Evolutionary conservation across 2,113 vertebrate species (phyloP).

Genomic region (Polyodon spathula): DNA sequence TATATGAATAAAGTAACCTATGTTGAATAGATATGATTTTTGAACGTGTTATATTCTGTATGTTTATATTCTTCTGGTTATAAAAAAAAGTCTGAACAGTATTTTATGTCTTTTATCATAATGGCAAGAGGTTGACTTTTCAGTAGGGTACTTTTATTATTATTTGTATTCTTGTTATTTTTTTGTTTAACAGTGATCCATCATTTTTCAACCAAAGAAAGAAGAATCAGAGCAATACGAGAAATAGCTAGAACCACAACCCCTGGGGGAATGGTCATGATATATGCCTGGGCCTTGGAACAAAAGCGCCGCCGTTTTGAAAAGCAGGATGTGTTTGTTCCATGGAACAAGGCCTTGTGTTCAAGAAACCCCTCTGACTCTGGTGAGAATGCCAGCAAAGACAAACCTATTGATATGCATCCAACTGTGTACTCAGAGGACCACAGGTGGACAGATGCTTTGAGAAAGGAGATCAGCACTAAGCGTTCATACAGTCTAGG

Average conservation of each 20-base stretch:
- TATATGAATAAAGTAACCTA: no score
- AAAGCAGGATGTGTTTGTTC: slow-evolving; percentile 70
- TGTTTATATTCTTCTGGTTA: no score
- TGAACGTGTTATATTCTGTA: no score
- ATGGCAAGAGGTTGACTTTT: no score
- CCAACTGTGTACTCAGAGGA: not conserved
- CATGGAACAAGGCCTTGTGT: slow-evolving; percentile 63
- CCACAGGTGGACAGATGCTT: slow-evolving; percentile 21
- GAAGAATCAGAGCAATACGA: slow-evolving; percentile 61
- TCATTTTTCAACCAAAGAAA: slow-evolving; percentile 69
- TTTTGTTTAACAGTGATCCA: slow-evolving; percentile 57
- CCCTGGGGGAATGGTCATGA: slow-evolving; percentile 65
- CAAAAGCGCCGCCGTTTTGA: slow-evolving; percentile 66
- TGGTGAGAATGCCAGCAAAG: slow-evolving; percentile 15
- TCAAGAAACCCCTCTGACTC: slow-evolving; percentile 42
- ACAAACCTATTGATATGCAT: no score
- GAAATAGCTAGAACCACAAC: slow-evolving; percentile 63
- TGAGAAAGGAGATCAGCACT: slow-evolving; percentile 21
- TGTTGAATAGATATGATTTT: no score
- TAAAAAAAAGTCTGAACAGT: no score
- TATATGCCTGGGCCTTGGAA: slow-evolving; percentile 76
- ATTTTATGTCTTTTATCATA: no score
- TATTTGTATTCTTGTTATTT: slow-evolving; percentile 17
- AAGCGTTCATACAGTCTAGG: slow-evolving; percentile 28
- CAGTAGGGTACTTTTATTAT: no score